Evolutionary conservation across 2,888 invertebrate species (phyloP), one percentile per base, ranked within the genome.

Genomic region (Lochmaea capreae): DNA sequence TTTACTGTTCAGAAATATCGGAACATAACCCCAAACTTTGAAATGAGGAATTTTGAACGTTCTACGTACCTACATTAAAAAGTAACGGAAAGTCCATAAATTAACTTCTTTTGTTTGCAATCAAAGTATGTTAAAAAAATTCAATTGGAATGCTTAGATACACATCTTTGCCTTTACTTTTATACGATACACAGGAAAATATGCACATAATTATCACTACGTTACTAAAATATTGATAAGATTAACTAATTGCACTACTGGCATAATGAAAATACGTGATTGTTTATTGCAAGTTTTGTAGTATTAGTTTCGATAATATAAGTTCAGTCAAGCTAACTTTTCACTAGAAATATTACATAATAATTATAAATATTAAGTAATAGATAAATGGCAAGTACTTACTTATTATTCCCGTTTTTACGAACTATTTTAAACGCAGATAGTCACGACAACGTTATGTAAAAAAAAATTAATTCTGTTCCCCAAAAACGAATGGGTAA

Each of bases 381-480:
- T 59, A 59, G 22, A 65, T 68, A 59, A 59, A 68, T 68, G 67
- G 67, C 67, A 68, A 68, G 67, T 68, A 4, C 18, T 39, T 39
- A n/a, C n/a, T n/a, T n/a, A n/a, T n/a, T n/a, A 9, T 39, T n/a
- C 67, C 67, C 59, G 59, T 68, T 61, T 68, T 49, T 59, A 16
- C 46, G 33, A 68, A 68, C 59, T 43, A 68, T 59, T 46, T 43
- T 11, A 42, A 61, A 33, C 39, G n/a, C 22, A 22, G 22, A 22
- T 22, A 22, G 22, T 22, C 8, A 12, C 33, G 33, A 33, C 33
- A 57, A 58, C 18, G 57, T 22, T 22, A n/a, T 6, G 18, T n/a
- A 22, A 39, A 39, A 39, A 39, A 39, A 39, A 39, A 33, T 33
- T 39, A 9, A 39, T 39, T 33, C 2, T 39, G 33, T 39, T 39